These are phyloP conservation scores for Psittacula echo DNA, from an alignment of 2,797 vertebrate genomes.

Conservation along the genomic window DNA sequence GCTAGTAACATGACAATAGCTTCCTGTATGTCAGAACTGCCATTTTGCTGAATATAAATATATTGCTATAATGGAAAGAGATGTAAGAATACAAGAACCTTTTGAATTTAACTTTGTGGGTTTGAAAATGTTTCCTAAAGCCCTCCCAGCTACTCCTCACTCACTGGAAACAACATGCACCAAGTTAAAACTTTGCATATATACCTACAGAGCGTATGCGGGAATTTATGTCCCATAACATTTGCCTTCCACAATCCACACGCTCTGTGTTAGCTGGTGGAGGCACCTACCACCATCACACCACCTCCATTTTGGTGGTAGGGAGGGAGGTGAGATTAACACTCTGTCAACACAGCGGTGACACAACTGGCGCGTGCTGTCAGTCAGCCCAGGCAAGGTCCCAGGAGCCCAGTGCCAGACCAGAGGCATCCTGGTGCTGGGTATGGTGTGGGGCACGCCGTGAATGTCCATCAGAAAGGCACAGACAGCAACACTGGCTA, in stretches of 20 bases:
- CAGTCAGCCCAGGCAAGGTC: not conserved
- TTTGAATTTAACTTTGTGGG: not conserved
- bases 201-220: rapidly evolving
- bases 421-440: not conserved
- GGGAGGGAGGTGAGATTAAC: not conserved
- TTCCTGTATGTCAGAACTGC: not conserved
- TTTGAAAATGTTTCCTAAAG: not conserved
- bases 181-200: not conserved
- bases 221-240: not conserved
- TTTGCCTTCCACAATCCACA: not conserved
- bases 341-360: not conserved
- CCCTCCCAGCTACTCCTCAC: not conserved
- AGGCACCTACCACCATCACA: rapidly evolving
- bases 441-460: not conserved
- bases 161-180: rapidly evolving
- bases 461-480: rapidly evolving
- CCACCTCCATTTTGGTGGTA: not conserved
- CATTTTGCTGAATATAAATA: not conserved
- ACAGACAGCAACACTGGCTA: not conserved
- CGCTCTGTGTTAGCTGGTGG: rapidly evolving
- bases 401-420: not conserved
- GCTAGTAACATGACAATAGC: not conserved
- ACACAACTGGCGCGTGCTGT: rapidly evolving
- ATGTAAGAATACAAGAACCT: not conserved
- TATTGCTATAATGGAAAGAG: not conserved